These are phyloP conservation scores for Thera obeliscata DNA, from an alignment of 2,888 invertebrate species.

Conservation along the genomic window DNA sequence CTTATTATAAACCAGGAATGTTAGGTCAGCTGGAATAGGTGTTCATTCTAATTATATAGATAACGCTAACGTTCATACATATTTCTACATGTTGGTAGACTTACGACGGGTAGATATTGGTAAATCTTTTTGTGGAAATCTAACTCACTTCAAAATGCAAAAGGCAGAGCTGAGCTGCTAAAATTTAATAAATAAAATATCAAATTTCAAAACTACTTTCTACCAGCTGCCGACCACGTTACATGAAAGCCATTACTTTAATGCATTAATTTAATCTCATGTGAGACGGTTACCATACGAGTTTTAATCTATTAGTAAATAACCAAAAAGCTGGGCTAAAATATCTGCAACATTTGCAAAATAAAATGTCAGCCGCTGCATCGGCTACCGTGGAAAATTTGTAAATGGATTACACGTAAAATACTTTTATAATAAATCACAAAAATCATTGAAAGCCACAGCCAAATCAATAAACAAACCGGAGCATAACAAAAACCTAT, in stretches of 20 bases:
- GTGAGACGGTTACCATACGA: conserved; percentile 27
- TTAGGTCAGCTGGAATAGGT: too few relatives aligned
- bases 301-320: conserved; percentile 50
- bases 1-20: too few relatives aligned
- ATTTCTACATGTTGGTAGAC: too few relatives aligned
- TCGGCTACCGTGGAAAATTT: conserved; percentile 42
- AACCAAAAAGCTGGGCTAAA: conserved; percentile 42
- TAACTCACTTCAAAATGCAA: too few relatives aligned
- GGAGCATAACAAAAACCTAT: neutral
- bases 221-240: neutral
- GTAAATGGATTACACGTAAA: conserved; percentile 47
- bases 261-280: conserved; percentile 25
- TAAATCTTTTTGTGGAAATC: too few relatives aligned
- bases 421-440: conserved; percentile 43
- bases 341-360: conserved; percentile 42
- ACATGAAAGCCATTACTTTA: conserved; percentile 17
- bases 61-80: too few relatives aligned
- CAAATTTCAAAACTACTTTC: too few relatives aligned
- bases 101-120: too few relatives aligned
- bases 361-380: conserved; percentile 46
- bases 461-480: conserved; percentile 11
- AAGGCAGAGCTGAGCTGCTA: too few relatives aligned
- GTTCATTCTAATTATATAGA: too few relatives aligned
- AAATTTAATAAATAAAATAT: too few relatives aligned
- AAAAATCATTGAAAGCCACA: conserved; percentile 20